Conservation (phyloP, 2,113 vertebrate genomes). For the Heterocephalus glaber region DNA sequence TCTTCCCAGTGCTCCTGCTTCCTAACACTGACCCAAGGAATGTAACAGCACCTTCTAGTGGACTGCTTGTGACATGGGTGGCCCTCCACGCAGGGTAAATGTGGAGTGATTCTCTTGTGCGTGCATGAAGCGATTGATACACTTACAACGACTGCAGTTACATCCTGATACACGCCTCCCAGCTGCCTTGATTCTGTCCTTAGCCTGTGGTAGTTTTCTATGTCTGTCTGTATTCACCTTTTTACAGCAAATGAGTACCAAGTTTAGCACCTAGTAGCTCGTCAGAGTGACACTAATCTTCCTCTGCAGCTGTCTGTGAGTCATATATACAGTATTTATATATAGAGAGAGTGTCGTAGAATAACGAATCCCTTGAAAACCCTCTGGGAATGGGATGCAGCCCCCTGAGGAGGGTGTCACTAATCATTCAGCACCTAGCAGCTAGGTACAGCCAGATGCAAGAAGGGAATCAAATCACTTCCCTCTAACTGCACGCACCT, state of each 20-base stretch:
- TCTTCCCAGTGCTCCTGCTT: constrained; percentile 87
- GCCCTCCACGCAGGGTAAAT: constrained; percentile 84
- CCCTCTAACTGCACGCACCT: not conserved
- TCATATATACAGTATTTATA: constrained; percentile 90
- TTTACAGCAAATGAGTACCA: constrained; percentile 78
- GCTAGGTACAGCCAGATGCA: not conserved
- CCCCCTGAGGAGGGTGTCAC: not conserved
- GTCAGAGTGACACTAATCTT: constrained; percentile 82
- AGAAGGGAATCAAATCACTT: not conserved
- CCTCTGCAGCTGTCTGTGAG: constrained; percentile 84
- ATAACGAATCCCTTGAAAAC: not conserved
- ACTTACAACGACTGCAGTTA: constrained; percentile 88
- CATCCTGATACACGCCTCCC: constrained; percentile 85
- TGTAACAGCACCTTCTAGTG: constrained; percentile 86
- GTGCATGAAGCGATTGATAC: constrained; percentile 88
- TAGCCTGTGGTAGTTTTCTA: constrained; percentile 86
- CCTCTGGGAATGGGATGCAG: not conserved
- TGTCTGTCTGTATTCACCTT: constrained; percentile 86
- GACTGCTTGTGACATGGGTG: constrained; percentile 90
- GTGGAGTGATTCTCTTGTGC: constrained; percentile 83
- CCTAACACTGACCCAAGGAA: constrained; percentile 87
- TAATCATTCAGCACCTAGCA: not conserved
- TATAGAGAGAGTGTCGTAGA: constrained; percentile 86
- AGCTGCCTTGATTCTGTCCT: constrained; percentile 86
- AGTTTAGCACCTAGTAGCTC: constrained; percentile 77